Evolutionary conservation across 1,140 invertebrate genomes (phyloP).

Genomic region (Brachionus plicatilis): DNA sequence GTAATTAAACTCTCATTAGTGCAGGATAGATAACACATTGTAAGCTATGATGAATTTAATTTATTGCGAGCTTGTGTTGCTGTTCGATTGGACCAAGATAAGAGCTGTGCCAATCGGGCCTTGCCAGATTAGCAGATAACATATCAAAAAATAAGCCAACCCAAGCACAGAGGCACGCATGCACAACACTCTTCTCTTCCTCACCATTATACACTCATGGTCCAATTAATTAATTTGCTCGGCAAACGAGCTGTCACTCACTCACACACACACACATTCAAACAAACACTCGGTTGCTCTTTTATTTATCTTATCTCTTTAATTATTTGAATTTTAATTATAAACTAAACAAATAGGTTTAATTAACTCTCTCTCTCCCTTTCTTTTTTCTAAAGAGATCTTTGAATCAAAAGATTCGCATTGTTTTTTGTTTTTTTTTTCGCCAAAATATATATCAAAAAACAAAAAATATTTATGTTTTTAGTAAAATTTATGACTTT

Average conservation of each 20-base stretch:
- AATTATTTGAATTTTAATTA: not conserved
- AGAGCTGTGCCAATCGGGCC: not conserved
- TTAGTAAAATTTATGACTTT: too few species aligned
- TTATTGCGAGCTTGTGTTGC: conserved; percentile 15
- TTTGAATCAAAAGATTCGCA: not conserved
- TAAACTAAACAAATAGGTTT: conserved; percentile 4
- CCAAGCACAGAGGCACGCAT: not conserved
- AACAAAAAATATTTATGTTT: too few species aligned
- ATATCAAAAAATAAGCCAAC: not conserved
- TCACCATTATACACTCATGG: not conserved
- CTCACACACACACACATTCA: not conserved
- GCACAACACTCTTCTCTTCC: not conserved
- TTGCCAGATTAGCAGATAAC: not conserved
- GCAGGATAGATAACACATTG: not conserved
- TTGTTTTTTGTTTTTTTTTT: not conserved
- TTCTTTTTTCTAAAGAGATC: not conserved
- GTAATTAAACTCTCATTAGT: conserved; percentile 32
- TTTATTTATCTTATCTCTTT: not conserved
- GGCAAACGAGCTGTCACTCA: not conserved
- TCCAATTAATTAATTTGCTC: not conserved
- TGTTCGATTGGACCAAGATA: not conserved
- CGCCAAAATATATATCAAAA: too few species aligned
- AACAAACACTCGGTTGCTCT: not conserved
- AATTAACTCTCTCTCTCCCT: not conserved
- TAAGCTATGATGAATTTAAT: conserved; percentile 17